Conservation (phyloP, 1,140 invertebrate genomes). For the Drosophila lacertosa region DNA sequence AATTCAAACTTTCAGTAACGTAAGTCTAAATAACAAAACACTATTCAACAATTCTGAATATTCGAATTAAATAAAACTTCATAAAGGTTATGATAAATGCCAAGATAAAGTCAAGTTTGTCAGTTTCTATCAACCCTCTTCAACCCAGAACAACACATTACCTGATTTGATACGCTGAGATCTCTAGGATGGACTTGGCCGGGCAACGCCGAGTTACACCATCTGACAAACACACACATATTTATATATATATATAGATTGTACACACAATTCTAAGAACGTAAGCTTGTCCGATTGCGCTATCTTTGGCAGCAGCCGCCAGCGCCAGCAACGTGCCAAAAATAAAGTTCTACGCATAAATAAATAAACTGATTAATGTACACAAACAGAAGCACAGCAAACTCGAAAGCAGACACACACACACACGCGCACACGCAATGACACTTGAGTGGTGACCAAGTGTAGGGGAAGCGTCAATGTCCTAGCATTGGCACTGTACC, state of each 20-base stretch:
- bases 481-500: slow-evolving; percentile 10
- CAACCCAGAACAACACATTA: no score
- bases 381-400: slow-evolving; percentile 29
- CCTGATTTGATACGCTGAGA: no score
- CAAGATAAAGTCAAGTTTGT: no score
- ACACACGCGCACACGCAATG: not conserved
- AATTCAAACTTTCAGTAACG: not conserved
- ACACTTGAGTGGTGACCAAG: slow-evolving; percentile 26
- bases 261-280: not conserved
- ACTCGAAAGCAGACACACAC: slow-evolving; percentile 21
- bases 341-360: slow-evolving; percentile 49
- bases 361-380: slow-evolving; percentile 72
- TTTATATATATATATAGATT: not conserved
- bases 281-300: not conserved
- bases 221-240: not conserved
- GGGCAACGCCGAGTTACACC: no score
- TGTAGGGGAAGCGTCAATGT: slow-evolving; percentile 47
- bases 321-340: slow-evolving; percentile 36
- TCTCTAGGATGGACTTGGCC: no score
- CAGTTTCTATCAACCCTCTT: no score
- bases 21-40: not conserved
- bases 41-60: no score
- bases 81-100: no score
- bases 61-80: no score
- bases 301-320: slow-evolving; percentile 4